Percentiles rank a stretch among this genome's conserved stretches.
Evolutionary conservation across 2,797 vertebrate genomes (phyloP).

Genomic region (Denticeps clupeoides): DNA sequence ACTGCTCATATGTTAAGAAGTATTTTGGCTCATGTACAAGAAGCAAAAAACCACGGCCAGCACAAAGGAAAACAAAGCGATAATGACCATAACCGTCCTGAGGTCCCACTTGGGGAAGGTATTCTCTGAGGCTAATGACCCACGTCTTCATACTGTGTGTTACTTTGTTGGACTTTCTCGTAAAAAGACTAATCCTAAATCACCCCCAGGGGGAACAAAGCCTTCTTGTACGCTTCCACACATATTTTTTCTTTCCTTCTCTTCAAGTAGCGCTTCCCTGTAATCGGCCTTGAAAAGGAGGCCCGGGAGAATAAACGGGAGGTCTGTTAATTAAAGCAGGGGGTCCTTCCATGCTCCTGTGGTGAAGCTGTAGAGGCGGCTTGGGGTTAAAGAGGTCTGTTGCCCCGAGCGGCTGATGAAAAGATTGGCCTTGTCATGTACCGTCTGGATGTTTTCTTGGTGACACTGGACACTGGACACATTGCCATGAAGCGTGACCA

Average conservation of each 20-base stretch:
- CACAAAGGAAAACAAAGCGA: neutral
- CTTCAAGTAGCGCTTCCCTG: conserved; percentile 23
- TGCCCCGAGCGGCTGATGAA: neutral
- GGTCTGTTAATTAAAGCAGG: neutral
- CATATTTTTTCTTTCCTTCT: conserved; percentile 14
- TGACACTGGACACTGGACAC: conserved; percentile 30
- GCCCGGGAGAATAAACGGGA: neutral
- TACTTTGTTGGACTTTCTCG: conserved; percentile 33
- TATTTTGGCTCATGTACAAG: no score
- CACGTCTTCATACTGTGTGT: conserved; percentile 26
- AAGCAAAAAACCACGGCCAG: conserved; percentile 4
- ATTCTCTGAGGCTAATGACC: conserved; percentile 34
- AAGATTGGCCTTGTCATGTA: neutral
- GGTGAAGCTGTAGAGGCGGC: neutral
- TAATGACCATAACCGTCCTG: conserved; percentile 6
- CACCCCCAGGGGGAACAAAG: conserved; percentile 18
- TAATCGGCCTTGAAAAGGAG: neutral
- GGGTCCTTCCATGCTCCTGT: neutral
- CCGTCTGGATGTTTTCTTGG: conserved; percentile 10
- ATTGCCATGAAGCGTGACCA: conserved; percentile 35
- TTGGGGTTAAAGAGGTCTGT: neutral
- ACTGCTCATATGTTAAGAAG: no score
- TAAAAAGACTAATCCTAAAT: conserved; percentile 26
- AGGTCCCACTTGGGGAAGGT: conserved; percentile 12
- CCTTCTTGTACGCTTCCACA: conserved; percentile 33